Evolutionary conservation across 2,888 invertebrate genomes (phyloP).

Genomic region (Dexiosoma caninum): DNA sequence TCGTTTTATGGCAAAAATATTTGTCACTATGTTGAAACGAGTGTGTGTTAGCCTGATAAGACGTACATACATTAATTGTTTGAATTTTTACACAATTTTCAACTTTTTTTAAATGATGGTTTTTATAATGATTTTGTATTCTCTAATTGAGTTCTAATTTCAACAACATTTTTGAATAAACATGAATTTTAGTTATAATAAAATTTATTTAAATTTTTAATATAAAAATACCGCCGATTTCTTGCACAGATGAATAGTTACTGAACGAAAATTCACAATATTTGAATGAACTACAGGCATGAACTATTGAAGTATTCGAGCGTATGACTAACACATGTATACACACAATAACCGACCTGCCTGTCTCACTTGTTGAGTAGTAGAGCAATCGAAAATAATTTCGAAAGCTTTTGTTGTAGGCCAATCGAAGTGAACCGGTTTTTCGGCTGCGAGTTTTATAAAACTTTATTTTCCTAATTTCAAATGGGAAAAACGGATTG

Average conservation of each 20-base stretch:
- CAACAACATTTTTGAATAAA: not conserved
- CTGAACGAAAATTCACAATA: conserved; percentile 10
- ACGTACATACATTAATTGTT: not conserved
- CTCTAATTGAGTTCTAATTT: not conserved
- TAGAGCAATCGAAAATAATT: too few relatives aligned
- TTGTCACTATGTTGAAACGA: not conserved
- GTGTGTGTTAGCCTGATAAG: conserved; percentile 13
- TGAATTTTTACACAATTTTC: not conserved
- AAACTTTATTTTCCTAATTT: too few relatives aligned
- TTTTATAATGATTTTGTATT: conserved; percentile 18
- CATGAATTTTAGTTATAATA: not conserved
- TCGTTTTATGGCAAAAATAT: not conserved
- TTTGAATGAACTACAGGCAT: conserved; percentile 4
- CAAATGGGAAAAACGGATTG: too few relatives aligned
- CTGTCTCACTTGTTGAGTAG: conserved; percentile 24
- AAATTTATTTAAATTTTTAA: conserved; percentile 12
- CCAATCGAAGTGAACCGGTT: too few relatives aligned
- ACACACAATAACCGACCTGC: conserved; percentile 20
- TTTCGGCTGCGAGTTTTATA: too few relatives aligned
- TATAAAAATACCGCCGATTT: conserved; percentile 18
- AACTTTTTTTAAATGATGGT: conserved; percentile 18
- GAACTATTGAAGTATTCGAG: not conserved
- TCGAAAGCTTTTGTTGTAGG: too few relatives aligned
- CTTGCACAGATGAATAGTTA: conserved; percentile 20
- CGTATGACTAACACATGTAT: conserved; percentile 2